Evolutionary conservation across 2,888 invertebrate species (phyloP).

Genomic region (Hypolimnas misippus): DNA sequence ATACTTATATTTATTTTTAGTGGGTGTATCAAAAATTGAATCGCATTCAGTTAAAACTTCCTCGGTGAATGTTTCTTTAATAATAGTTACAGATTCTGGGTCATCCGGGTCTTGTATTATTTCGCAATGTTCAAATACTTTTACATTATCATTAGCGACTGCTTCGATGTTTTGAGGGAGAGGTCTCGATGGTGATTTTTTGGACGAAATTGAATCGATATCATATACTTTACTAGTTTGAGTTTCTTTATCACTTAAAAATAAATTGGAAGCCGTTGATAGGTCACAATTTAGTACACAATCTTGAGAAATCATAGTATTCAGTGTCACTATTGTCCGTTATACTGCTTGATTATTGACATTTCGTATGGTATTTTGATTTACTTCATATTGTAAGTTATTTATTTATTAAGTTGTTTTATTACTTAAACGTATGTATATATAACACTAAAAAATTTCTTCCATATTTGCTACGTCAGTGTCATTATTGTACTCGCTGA

Average conservation of each 20-base stretch:
- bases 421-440: no score
- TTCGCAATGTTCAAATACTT: conserved; percentile 52
- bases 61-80: conserved; percentile 53
- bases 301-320: conserved; percentile 53
- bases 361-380: conserved; percentile 5
- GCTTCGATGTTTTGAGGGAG: conserved; percentile 31
- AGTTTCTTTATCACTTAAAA: conserved; percentile 49
- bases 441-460: neutral
- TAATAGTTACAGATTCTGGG: conserved; percentile 46
- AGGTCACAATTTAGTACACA: conserved; percentile 42
- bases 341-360: conserved; percentile 10
- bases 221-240: conserved; percentile 49
- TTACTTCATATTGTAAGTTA: conserved; percentile 1
- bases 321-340: conserved; percentile 2
- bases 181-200: conserved; percentile 32
- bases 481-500: no score
- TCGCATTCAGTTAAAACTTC: conserved; percentile 43
- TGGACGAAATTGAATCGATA: conserved; percentile 31
- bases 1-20: conserved; percentile 48
- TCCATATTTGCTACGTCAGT: conserved; percentile 36
- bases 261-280: conserved; percentile 38
- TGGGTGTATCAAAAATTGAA: conserved; percentile 24
- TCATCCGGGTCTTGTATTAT: conserved; percentile 49
- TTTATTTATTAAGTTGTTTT: no score
- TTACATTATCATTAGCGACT: conserved; percentile 40